Conservation (phyloP, 2,888 invertebrate species). For the Steinernema hermaphroditum region DNA sequence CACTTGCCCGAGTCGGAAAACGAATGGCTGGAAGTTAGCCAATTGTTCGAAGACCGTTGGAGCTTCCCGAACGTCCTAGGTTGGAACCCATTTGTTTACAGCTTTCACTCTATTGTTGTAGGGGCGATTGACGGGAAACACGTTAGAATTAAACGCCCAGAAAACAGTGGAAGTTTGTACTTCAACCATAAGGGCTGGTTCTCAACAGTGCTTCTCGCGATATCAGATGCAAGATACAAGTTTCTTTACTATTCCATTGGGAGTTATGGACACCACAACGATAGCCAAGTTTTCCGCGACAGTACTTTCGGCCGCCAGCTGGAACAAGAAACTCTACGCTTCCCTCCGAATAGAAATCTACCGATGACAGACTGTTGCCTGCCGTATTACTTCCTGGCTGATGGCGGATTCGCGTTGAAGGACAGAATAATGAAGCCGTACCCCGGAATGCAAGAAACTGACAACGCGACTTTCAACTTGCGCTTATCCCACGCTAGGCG, state of each 20-base stretch:
- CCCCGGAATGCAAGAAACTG: too few relatives aligned
- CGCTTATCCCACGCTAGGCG: too few relatives aligned
- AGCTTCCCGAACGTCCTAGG: neutral
- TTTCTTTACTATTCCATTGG: neutral
- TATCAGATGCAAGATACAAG: neutral
- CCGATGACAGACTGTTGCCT: too few relatives aligned
- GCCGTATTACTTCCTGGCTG: too few relatives aligned
- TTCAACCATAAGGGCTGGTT: neutral
- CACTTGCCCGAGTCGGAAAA: neutral
- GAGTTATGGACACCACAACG: slow-evolving; percentile 1
- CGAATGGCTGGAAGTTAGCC: neutral
- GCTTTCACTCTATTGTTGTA: neutral
- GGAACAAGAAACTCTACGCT: too few relatives aligned
- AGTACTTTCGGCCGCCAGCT: neutral
- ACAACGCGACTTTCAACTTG: too few relatives aligned
- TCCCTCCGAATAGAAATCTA: too few relatives aligned
- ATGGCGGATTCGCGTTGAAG: too few relatives aligned
- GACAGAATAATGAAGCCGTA: too few relatives aligned
- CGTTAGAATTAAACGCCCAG: neutral
- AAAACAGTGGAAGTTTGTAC: neutral
- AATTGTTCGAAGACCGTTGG: neutral
- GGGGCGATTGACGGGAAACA: slow-evolving; percentile 12
- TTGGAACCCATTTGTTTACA: neutral
- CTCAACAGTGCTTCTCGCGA: neutral
- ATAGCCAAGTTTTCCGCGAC: neutral